Percentiles rank a stretch among this genome's conserved stretches.
Conservation (phyloP, 1,140 invertebrate species). For the Drosophila erecta region DNA sequence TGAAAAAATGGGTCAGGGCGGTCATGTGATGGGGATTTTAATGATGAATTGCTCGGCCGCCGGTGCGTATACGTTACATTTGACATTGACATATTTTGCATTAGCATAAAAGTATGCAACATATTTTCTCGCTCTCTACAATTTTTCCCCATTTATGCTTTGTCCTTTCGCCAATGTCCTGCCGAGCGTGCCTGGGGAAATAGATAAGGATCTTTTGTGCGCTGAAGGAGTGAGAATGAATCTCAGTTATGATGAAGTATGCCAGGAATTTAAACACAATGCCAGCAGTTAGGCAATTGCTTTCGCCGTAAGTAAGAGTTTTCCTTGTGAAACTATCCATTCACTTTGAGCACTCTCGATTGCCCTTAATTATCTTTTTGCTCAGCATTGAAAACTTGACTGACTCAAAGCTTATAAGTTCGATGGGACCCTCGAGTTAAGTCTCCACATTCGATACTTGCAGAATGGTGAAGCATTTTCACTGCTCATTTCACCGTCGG, state of each 20-base stretch:
- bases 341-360: constrained; percentile 11
- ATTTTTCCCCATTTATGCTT: neutral
- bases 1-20: constrained; percentile 34
- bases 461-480: constrained; percentile 8
- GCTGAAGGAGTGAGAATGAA: constrained; percentile 17
- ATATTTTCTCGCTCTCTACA: constrained; percentile 47
- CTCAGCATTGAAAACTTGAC: constrained; percentile 4
- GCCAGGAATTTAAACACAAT: constrained; percentile 45
- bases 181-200: constrained; percentile 33
- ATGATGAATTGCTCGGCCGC: constrained; percentile 73
- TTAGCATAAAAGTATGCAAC: constrained; percentile 75
- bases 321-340: constrained; percentile 16
- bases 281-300: constrained; percentile 1
- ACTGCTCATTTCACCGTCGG: constrained; percentile 57
- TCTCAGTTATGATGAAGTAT: constrained; percentile 54
- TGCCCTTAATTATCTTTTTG: neutral
- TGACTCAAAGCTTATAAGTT: neutral
- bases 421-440: constrained; percentile 15
- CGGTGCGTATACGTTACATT: constrained; percentile 60
- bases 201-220: constrained; percentile 4
- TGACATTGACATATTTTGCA: constrained; percentile 79
- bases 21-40: constrained; percentile 50
- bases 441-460: neutral
- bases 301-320: constrained; percentile 14
- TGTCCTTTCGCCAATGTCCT: constrained; percentile 26